Evolutionary conservation across 2,888 invertebrate genomes (phyloP), one percentile per base, ranked within the genome.

Genomic region (Drosophila parthenogenetica): DNA sequence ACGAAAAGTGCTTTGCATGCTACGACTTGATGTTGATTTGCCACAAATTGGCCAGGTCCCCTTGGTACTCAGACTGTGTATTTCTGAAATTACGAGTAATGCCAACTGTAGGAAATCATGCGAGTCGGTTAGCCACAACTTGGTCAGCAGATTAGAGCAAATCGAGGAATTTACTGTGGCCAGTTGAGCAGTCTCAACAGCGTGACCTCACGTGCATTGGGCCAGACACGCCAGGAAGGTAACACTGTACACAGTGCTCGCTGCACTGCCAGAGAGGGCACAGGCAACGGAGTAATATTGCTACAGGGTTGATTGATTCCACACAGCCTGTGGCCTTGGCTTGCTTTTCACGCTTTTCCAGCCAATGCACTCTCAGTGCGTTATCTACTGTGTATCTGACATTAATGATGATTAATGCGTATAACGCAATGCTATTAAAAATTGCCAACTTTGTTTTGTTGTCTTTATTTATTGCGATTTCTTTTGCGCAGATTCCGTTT

Each of bases 91-190:
- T 82, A 65, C 81, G 39, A 82, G 65, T 82, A 76, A 83, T 35
- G 63, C 73, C 77, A 69, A 69, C 66, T 45, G 35, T 68, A 65
- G 85, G 79, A 89, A 87, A 87, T 88, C 74, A 85, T 74, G 89
- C 89, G 83, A 89, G 72, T 57, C 83, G 76, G 59, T 59, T 79
- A 64, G 79, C 82, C 85, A 88, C 90, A 85, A 89, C 81, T 85
- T 85, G 90, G 84, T 85, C 90, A 88, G 77, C 68, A 88, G 83
- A 88, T 89, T 88, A 88, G 83, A 86, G 87, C 89, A 69, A 46
- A 46, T 40, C 51, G 49, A 29, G n/a, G 29, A 29, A 29, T 29
- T 29, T 29, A 29, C 17, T 55, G 43, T 19, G 55, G 19, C 32
- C 11, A 22, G 13, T 57, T 49, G 53, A 14, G 14, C 45, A 37